Conservation (phyloP, 2,797 vertebrate genomes). For the Mus caroli region DNA sequence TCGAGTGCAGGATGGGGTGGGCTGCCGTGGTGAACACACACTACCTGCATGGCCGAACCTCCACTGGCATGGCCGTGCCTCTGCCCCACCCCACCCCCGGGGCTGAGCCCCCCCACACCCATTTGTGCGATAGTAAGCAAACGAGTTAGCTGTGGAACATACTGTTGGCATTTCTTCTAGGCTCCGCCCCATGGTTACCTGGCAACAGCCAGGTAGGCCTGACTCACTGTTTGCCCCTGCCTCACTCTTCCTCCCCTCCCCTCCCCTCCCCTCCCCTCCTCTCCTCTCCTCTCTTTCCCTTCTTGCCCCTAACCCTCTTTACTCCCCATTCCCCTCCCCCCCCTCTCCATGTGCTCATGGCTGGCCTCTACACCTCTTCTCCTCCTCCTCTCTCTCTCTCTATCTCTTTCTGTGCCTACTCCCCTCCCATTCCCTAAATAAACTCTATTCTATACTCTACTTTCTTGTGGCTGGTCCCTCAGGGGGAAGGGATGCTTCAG, state of each 20-base stretch:
- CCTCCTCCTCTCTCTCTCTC: no score
- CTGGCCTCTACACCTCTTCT: no score
- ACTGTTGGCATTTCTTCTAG: neutral
- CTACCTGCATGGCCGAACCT: neutral
- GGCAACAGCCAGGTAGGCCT: neutral
- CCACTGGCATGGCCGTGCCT: neutral
- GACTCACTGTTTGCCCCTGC: neutral
- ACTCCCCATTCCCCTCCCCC: no score
- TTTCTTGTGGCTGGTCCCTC: neutral
- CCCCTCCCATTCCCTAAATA: neutral
- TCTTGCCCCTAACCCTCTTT: no score
- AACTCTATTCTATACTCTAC: neutral
- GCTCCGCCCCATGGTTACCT: neutral
- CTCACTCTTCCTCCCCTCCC: no score
- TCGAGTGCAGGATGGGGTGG: neutral
- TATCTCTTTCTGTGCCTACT: neutral
- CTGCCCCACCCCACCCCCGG: no score
- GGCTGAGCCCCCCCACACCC: neutral
- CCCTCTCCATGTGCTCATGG: no score
- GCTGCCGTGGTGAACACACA: neutral
- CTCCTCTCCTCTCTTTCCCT: no score
- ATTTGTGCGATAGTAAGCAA: neutral
- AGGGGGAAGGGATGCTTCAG: neutral
- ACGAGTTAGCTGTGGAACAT: neutral
- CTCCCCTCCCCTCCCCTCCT: no score